Evolutionary conservation across 2,113 vertebrate species (phyloP).

Genomic region (Leiothrix lutea): DNA sequence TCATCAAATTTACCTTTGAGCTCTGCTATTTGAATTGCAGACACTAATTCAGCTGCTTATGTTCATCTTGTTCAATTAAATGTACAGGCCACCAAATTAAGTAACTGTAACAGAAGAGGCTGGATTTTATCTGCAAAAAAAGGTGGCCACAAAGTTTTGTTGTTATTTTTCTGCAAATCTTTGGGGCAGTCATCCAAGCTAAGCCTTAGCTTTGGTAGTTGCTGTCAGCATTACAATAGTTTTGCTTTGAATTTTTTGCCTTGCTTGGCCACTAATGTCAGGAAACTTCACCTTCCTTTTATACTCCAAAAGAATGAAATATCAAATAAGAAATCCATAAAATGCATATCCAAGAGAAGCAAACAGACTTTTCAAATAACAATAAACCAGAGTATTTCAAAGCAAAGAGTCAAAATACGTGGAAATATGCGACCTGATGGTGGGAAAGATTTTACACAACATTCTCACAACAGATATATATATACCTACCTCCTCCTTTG

Average conservation of each 20-base stretch:
- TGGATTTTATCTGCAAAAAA: background rate
- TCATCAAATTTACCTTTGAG: background rate
- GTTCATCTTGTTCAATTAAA: background rate
- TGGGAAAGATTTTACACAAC: constrained; percentile 17
- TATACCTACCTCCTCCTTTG: background rate
- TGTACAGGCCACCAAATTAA: background rate
- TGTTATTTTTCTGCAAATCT: background rate
- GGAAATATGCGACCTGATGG: background rate
- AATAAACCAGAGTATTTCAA: constrained; percentile 14
- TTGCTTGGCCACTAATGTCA: background rate
- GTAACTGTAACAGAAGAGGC: background rate
- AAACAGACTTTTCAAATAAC: background rate
- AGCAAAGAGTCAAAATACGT: constrained; percentile 1
- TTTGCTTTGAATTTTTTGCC: background rate
- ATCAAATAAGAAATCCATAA: background rate
- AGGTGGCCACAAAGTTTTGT: background rate
- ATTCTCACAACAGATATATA: background rate
- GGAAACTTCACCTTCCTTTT: background rate
- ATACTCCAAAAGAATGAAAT: background rate
- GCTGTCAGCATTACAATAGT: background rate
- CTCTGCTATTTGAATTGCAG: background rate
- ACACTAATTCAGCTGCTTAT: background rate
- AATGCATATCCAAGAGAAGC: constrained; percentile 11
- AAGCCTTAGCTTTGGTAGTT: background rate
- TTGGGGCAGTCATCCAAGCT: background rate